Evolutionary conservation across 2,113 vertebrate genomes (phyloP).

Genomic region (Pelmatolapia mariae): DNA sequence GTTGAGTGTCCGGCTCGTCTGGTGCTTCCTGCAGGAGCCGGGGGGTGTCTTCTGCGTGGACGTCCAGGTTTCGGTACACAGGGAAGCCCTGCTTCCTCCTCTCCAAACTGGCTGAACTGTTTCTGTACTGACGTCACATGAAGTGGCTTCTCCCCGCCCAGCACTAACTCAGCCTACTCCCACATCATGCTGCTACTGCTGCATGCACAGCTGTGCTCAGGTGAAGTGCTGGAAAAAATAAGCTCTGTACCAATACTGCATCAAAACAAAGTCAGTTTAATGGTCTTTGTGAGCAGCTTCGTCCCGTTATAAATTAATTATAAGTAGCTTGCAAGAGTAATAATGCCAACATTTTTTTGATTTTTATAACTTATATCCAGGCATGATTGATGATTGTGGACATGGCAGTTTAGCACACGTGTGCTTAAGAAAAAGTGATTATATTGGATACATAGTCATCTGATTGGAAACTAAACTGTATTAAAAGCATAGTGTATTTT

Average conservation of each 20-base stretch:
- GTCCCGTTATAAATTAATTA: background rate
- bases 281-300: background rate
- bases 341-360: background rate
- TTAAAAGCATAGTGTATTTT: background rate
- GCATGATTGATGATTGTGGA: background rate
- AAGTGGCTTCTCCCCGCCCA: conserved; percentile 1
- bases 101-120: background rate
- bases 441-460: background rate
- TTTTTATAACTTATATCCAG: background rate
- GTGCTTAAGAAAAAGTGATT: background rate
- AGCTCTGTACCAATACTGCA: background rate
- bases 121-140: conserved; percentile 27
- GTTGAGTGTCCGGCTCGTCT: background rate
- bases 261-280: background rate
- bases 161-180: too few relatives aligned
- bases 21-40: background rate
- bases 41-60: background rate
- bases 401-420: background rate
- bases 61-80: background rate
- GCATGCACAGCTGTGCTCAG: background rate
- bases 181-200: background rate
- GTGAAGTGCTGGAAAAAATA: background rate
- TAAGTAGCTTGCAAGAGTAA: background rate
- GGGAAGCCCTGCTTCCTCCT: background rate
- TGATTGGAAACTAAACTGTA: too few relatives aligned